Evolutionary conservation across 2,797 vertebrate genomes (phyloP), one percentile per base, ranked within the genome.

Genomic region (Manis crassicaudata): DNA sequence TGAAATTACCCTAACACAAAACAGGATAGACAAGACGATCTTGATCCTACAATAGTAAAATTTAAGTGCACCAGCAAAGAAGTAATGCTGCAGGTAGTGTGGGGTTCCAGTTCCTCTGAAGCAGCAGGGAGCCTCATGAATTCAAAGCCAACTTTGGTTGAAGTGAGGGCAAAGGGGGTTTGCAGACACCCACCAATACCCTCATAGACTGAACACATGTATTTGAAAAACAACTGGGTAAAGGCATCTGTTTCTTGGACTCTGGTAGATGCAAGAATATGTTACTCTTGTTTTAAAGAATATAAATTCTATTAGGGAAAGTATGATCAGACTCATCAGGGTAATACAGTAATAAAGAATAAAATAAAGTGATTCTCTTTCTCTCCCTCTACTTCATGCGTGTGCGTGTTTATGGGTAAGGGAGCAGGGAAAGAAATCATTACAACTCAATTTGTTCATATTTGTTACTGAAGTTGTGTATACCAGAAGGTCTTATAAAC

Each of bases 51-150:
- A 65, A 32, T 4, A 52, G 52, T 32, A 37, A 68, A 79, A 27
- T 46, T 43, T 54, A 50, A 60, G 11, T 6, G 0, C 56, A 14
- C 18, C 8, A 2, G 3, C 58, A 3, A 20, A 67, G 20, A 80
- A 54, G 4, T 29, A 40, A 23, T 23, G 4, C 1, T 54, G 6
- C 13, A n/a, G 9, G 1, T 12, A 65, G 2, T 5, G 7, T 25
- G 5, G 11, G 18, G 11, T 13, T 63, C 14, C 1, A 88, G 46
- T 29, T 70, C 21, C 4, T 62, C 2, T 17, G 60, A 82, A 27
- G 2, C 16, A 40, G 7, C 40, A 90, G 40, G 17, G 20, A 65
- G 21, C 7, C 9, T 97, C n/a, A 16, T 29, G 21, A 75, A 68
- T 84, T 88, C n/a, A 73, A 62, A 72, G 40, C 20, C 60, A 92